phyloP scores from a whole-genome alignment of 2,888 invertebrate species.

The Strigamia maritima region DNA sequence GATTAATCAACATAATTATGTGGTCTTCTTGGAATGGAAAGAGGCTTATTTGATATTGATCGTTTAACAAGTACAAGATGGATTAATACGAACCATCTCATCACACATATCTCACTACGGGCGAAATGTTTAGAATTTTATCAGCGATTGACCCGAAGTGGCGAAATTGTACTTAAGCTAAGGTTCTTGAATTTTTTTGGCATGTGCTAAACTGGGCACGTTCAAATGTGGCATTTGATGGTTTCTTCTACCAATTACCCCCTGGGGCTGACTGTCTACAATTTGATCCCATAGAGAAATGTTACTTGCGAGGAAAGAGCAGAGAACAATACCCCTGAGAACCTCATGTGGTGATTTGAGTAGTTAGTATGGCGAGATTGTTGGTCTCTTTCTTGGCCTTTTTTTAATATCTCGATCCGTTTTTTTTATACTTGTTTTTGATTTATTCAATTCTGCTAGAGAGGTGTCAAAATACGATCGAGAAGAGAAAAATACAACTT shows the following conservation, averaged over 20 bases:
- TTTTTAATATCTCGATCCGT: neutral
- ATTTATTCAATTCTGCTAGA: neutral
- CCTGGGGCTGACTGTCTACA: slow-evolving; percentile 25
- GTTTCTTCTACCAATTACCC: slow-evolving; percentile 21
- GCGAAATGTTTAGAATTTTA: slow-evolving; percentile 1
- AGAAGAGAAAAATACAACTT: neutral
- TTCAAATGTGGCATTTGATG: neutral
- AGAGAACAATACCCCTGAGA: slow-evolving; percentile 26
- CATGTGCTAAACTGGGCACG: neutral
- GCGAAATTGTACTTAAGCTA: neutral
- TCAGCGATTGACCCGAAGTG: neutral
- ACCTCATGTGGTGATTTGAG: neutral
- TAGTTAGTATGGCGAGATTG: neutral
- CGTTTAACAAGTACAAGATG: slow-evolving; percentile 18
- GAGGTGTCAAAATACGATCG: neutral
- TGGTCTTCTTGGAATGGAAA: neutral
- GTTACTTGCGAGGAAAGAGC: neutral
- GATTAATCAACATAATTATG: neutral
- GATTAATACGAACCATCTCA: neutral
- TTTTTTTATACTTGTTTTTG: neutral
- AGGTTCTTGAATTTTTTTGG: slow-evolving; percentile 20
- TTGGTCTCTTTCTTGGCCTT: neutral
- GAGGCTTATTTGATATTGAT: slow-evolving; percentile 1
- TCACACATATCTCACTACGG: neutral
- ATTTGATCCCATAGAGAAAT: slow-evolving; percentile 18